Evolutionary conservation across 2,113 vertebrate species (phyloP).

Genomic region (Ophthalmolycus amberensis): DNA sequence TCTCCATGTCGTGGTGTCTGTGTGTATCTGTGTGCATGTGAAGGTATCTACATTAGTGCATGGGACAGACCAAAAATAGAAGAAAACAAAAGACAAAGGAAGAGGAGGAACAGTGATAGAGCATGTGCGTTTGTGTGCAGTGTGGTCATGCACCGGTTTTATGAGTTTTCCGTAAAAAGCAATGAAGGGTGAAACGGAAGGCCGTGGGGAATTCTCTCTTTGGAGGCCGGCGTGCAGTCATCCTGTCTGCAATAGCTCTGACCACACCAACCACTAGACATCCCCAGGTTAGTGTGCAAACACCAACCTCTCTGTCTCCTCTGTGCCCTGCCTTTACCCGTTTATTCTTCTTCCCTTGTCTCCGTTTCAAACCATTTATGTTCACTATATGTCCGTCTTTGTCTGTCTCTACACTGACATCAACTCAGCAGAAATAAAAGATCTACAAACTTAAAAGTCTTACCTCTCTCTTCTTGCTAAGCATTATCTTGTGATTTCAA

Average conservation of each 20-base stretch:
- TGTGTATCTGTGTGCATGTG: not conserved
- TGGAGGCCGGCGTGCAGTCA: conserved; percentile 34
- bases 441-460: not conserved
- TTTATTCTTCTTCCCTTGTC: not conserved
- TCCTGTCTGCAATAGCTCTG: conserved; percentile 56
- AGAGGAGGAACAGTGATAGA: conserved; percentile 5
- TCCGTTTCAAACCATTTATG: conserved; percentile 1
- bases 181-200: conserved; percentile 43
- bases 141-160: conserved; percentile 36
- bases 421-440: not conserved
- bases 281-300: conserved; percentile 21
- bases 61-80: conserved; percentile 10
- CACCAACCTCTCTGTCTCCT: conserved; percentile 37
- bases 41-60: not conserved
- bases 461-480: not conserved
- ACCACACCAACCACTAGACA: conserved; percentile 60
- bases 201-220: conserved; percentile 41
- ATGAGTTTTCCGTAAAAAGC: conserved; percentile 48
- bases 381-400: not conserved
- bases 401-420: not conserved
- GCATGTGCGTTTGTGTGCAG: conserved; percentile 27
- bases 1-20: conserved; percentile 15
- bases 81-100: not conserved
- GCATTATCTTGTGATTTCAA: not conserved
- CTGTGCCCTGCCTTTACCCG: conserved; percentile 7